These are phyloP conservation scores for Burhinus oedicnemus DNA, from an alignment of 2,113 vertebrate species.

Conservation along the genomic window DNA sequence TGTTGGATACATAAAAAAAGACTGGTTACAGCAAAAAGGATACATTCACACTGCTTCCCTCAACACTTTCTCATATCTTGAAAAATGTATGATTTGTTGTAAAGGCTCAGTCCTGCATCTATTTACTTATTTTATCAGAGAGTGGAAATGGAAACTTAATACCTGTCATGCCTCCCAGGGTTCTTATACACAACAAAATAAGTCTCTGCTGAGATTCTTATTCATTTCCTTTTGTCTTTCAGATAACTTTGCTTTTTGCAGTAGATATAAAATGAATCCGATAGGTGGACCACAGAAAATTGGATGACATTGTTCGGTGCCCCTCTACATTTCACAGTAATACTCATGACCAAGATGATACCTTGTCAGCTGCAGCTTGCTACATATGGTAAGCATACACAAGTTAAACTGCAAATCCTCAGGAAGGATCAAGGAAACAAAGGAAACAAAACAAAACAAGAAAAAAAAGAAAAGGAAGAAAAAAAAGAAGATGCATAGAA, in stretches of 20 bases:
- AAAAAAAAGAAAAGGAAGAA: background rate
- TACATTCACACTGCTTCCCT: background rate
- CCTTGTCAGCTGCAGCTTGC: background rate
- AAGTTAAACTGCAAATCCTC: background rate
- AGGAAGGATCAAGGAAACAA: background rate
- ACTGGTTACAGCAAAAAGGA: background rate
- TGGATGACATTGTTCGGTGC: background rate
- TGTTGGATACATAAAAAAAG: background rate
- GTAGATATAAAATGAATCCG: background rate
- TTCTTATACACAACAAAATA: background rate
- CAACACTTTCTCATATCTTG: rapidly evolving
- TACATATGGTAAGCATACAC: background rate
- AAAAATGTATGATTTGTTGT: background rate
- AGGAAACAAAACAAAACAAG: background rate
- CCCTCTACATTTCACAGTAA: background rate
- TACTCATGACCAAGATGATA: background rate
- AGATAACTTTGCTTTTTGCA: background rate
- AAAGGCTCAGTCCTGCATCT: background rate
- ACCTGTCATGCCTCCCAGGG: background rate
- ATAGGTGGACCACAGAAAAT: background rate
- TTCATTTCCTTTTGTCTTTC: background rate
- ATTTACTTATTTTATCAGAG: background rate
- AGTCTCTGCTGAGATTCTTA: background rate
- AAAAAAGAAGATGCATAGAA: background rate
- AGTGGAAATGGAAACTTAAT: background rate